Percentiles rank a stretch among this genome's conserved stretches.
These are phyloP conservation scores for Lycocerus yunnanus DNA, from an alignment of 2,888 invertebrate genomes.

Conservation along the genomic window DNA sequence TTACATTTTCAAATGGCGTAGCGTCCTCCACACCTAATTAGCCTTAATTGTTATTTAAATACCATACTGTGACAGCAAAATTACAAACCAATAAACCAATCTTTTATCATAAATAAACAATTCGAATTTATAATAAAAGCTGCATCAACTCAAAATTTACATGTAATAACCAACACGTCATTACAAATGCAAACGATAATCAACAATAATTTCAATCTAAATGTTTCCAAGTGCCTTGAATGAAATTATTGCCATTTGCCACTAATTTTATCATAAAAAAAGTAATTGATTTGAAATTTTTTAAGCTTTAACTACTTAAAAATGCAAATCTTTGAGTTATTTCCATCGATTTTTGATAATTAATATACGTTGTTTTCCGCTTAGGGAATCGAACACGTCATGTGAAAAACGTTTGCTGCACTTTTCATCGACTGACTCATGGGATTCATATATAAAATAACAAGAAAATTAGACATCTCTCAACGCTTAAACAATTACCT, in stretches of 20 bases:
- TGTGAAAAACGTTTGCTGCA: neutral
- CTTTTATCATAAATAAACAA: neutral
- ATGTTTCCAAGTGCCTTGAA: neutral
- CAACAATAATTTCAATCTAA: neutral
- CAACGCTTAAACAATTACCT: neutral
- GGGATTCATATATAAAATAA: neutral
- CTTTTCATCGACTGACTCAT: neutral
- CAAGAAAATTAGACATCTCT: neutral
- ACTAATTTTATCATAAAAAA: neutral
- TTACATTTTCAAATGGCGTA: neutral
- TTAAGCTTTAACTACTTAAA: neutral
- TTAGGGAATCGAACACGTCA: neutral
- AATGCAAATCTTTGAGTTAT: neutral
- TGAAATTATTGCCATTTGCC: neutral
- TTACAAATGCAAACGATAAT: neutral
- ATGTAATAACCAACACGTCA: neutral
- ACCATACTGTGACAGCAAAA: neutral
- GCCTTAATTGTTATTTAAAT: neutral
- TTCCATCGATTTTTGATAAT: neutral
- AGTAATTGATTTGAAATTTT: neutral
- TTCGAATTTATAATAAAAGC: neutral
- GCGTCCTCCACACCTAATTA: neutral
- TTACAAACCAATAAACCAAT: neutral
- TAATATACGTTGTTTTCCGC: neutral
- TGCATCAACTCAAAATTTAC: neutral